phyloP scores from a whole-genome alignment of 2,888 invertebrate species.

The Phragmatobia fuliginosa region DNA sequence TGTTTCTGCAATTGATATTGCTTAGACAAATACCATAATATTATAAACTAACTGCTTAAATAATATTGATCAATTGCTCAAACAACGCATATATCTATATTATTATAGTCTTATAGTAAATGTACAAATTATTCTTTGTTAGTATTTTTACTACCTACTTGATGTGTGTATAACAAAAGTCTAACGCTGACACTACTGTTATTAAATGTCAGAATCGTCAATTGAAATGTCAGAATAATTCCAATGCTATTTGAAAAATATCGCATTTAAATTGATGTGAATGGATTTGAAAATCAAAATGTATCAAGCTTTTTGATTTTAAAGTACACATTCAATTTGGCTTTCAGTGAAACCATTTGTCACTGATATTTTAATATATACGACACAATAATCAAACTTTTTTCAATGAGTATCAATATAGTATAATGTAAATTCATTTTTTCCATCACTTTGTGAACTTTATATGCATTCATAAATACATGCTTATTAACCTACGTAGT shows the following conservation, averaged over 20 bases:
- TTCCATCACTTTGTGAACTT: too few species aligned
- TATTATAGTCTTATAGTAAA: neutral
- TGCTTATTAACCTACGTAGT: too few species aligned
- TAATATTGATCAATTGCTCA: too few species aligned
- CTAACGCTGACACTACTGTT: neutral
- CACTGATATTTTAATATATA: neutral
- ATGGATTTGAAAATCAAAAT: neutral
- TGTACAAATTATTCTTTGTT: neutral
- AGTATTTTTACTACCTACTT: neutral
- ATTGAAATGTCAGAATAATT: slow-evolving; percentile 11
- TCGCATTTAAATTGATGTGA: neutral
- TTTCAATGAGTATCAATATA: neutral
- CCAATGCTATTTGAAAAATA: neutral
- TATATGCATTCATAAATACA: too few species aligned
- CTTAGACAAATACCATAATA: too few species aligned
- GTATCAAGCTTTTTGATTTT: neutral
- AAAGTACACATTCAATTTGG: slow-evolving; percentile 5
- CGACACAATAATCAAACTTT: neutral
- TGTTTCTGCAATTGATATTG: too few species aligned
- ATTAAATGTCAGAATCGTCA: too few species aligned
- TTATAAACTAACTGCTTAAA: too few species aligned
- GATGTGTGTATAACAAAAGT: too few species aligned
- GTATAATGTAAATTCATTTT: too few species aligned
- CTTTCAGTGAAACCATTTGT: slow-evolving; percentile 12
- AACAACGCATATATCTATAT: neutral